Evolutionary conservation across 2,888 invertebrate genomes (phyloP).

Genomic region (Siphonodentalium dalli): DNA sequence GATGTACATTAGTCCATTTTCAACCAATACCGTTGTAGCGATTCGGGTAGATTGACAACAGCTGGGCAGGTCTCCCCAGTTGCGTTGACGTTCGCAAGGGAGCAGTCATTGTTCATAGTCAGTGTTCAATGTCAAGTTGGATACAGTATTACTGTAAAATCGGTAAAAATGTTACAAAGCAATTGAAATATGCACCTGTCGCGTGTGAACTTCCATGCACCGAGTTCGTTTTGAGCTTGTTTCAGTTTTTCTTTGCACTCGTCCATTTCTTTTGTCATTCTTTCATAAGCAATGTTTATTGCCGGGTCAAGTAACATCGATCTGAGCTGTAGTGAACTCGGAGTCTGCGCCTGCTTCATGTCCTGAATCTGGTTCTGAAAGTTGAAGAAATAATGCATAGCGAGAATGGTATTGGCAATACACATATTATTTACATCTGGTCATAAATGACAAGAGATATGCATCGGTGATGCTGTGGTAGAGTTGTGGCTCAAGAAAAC

Average conservation of each 20-base stretch:
- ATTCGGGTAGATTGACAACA: too few relatives aligned
- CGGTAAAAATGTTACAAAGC: slow-evolving; percentile 43
- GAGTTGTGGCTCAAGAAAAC: too few relatives aligned
- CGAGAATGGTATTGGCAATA: not conserved
- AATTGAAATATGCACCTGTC: slow-evolving; percentile 74
- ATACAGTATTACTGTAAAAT: not conserved
- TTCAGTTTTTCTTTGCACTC: slow-evolving; percentile 89
- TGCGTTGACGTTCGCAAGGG: too few relatives aligned
- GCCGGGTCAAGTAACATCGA: slow-evolving; percentile 92
- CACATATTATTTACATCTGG: not conserved
- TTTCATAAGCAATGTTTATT: slow-evolving; percentile 90
- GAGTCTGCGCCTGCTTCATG: slow-evolving; percentile 87
- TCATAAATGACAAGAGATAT: not conserved
- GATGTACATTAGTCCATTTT: too few relatives aligned
- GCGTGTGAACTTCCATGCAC: slow-evolving; percentile 99
- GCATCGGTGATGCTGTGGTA: too few relatives aligned
- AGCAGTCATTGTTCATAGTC: too few relatives aligned
- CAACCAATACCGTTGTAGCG: too few relatives aligned
- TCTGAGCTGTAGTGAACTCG: slow-evolving; percentile 77
- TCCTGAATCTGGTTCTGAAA: slow-evolving; percentile 89
- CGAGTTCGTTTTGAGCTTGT: slow-evolving; percentile 95
- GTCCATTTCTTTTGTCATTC: slow-evolving; percentile 87
- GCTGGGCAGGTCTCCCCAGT: too few relatives aligned
- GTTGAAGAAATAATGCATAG: slow-evolving; percentile 8
- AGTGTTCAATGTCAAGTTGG: not conserved